Evolutionary conservation across 1,140 invertebrate genomes (phyloP), one percentile per base, ranked within the genome.

Genomic region (Aethina tumida): DNA sequence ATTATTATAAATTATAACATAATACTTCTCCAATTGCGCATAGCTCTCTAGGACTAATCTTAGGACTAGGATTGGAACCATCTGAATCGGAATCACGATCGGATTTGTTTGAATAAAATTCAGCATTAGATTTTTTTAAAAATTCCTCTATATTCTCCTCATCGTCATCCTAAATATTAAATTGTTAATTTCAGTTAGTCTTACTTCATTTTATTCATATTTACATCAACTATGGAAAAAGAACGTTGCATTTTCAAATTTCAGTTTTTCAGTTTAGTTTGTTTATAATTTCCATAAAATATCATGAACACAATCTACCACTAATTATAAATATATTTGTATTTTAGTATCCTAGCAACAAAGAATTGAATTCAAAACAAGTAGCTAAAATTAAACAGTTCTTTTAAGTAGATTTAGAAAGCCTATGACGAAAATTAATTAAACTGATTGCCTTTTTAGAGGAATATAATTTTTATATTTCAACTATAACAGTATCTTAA

Each of bases 201-300:
- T 24, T 19, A 33, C 28, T 13, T 39, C 20, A 16, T 27, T 24
- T 27, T 12, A 4, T n/a, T 28, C 12, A 37, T 12, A 49, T 34
- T 45, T 43, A 52, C 50, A 14, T 49, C 32, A 10, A 52, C 42
- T 19, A 52, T 49, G 3, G 50, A 52, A 33, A 52, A 52, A 7
- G 50, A 52, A 19, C 43, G 39, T 24, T 47, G 46, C 46, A 52
- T 52, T 21, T 45, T 34, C 35, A 12, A n/a, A 10, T 13, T n/a
- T 22, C 20, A 26, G 5, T 3, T 26, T 13, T 26, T 4, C n/a
- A 26, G n/a, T n/a, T n/a, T n/a, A n/a, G n/a, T n/a, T n/a, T n/a
- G n/a, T n/a, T n/a, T n/a, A n/a, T n/a, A n/a, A n/a, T n/a, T n/a
- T n/a, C n/a, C n/a, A n/a, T n/a, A n/a, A n/a, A n/a, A n/a, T n/a